A percentile compares a stretch with the other conserved stretches of the same genome.
Conservation (phyloP, 2,113 vertebrate genomes). For the Micronycteris hirsuta region DNA sequence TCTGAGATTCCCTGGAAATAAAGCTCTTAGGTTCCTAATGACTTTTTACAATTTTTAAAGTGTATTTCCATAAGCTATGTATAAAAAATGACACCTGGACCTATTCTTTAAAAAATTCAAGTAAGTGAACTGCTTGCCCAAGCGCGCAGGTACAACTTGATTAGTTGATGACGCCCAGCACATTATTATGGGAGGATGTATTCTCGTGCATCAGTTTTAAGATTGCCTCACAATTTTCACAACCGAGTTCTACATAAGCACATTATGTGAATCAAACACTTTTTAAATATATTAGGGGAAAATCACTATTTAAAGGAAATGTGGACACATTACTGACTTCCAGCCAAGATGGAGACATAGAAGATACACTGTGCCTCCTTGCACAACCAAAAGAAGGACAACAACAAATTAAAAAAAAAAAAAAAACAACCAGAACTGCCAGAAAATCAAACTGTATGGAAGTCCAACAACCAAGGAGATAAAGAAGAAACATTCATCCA, state of each 20-base stretch:
- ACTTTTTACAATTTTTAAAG: not conserved
- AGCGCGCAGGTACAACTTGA: not conserved
- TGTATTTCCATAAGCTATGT: not conserved
- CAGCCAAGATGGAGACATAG: too few species aligned
- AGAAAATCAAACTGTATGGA: too few species aligned
- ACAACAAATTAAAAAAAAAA: too few species aligned
- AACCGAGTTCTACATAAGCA: not conserved
- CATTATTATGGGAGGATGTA: not conserved
- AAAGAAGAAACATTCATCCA: too few species aligned
- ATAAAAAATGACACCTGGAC: not conserved
- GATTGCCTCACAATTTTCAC: not conserved
- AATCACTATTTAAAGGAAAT: not conserved
- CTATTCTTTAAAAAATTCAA: not conserved
- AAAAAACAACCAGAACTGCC: too few species aligned
- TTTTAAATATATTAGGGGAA: not conserved
- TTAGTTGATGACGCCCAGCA: not conserved
- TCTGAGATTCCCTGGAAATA: slow-evolving; percentile 14
- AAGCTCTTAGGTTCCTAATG: not conserved
- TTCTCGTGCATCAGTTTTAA: not conserved
- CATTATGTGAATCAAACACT: not conserved
- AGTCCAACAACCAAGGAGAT: too few species aligned
- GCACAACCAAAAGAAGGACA: too few species aligned
- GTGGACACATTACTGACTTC: too few species aligned
- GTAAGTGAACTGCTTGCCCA: not conserved
- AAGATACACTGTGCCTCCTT: too few species aligned